Evolutionary conservation across 2,797 vertebrate genomes (phyloP), one percentile per base, ranked within the genome.

Genomic region (Bradypus variegatus): DNA sequence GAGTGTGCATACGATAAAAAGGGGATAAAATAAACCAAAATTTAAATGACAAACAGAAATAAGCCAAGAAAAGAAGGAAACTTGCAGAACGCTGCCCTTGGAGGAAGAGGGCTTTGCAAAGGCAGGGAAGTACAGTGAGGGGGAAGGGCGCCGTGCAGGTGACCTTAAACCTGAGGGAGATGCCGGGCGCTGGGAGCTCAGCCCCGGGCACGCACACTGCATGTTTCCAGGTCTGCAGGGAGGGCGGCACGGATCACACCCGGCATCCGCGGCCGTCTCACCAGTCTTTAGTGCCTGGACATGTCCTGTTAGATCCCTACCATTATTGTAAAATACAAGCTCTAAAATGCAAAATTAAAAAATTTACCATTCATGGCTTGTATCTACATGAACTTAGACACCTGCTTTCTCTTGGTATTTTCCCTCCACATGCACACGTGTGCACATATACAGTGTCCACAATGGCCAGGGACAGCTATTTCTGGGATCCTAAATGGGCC

Each of bases 41-140:
- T 90, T 70, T 73, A 81, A 88, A 89, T 80, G 25, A 70, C 75
- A 76, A 84, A 86, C 62, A 92, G 86, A 93, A 7, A 50, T 64
- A 81, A 86, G 36, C 29, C 60, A 85, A 70, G 10, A 13, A 33
- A 79, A 38, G 53, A 70, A 88, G 36, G 23, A 70, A 86, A 85
- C 29, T 15, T 76, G 36, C 25, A 79, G 60, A 38, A 23, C 0
- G 19, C 31, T 86, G 16, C 60, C 48, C 55, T 45, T 38, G 60
- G 41, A 48, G 58, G 53, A 50, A 38, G 60, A 90, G 6, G 55
- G 29, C 25, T 75, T 18, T 8, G n/a, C 48, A 79, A 86, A 90
- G 38, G 58, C 86, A 87, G 2, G 58, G 67, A 33, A 25, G 29
- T 33, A 27, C 25, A 41, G n/a, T 0, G 41, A 1, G 31, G 48